Conservation (phyloP, 1,140 invertebrate genomes). For the Lepidurus packardi region DNA sequence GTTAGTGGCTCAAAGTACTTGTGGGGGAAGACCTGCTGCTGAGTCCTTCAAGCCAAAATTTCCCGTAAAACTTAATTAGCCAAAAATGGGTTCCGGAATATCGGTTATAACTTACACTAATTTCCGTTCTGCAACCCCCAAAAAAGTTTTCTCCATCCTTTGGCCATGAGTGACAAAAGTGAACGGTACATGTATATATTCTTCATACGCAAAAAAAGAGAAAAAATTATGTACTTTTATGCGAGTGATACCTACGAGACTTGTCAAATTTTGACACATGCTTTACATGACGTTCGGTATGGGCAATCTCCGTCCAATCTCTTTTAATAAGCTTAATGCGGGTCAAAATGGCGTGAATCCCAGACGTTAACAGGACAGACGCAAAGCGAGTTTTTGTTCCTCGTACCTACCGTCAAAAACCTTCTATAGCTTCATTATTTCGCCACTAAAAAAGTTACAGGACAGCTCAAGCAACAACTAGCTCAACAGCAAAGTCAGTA, state of each 20-base stretch:
- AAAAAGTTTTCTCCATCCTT: neutral
- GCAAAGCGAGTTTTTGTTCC: conserved; percentile 4
- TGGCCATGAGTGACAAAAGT: no score
- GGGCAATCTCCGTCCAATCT: neutral
- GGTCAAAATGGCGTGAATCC: neutral
- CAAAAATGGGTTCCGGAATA: neutral
- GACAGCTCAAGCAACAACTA: neutral
- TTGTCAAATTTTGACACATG: neutral
- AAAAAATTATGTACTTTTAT: neutral
- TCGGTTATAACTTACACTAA: neutral
- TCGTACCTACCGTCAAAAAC: neutral
- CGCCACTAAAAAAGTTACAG: neutral
- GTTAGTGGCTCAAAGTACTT: no score
- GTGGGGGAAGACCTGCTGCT: no score
- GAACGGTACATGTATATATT: no score
- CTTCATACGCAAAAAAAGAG: no score
- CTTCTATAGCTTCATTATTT: conserved; percentile 9
- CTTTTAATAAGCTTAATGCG: neutral
- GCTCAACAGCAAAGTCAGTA: neutral
- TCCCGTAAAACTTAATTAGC: neutral
- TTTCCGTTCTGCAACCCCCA: neutral
- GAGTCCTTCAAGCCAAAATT: neutral
- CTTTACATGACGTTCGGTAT: neutral
- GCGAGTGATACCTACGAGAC: neutral
- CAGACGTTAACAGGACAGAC: neutral